A percentile compares a stretch with the other conserved stretches of the same genome.
Evolutionary conservation across 2,888 invertebrate species (phyloP).

Genomic region (Augiades crinisus): DNA sequence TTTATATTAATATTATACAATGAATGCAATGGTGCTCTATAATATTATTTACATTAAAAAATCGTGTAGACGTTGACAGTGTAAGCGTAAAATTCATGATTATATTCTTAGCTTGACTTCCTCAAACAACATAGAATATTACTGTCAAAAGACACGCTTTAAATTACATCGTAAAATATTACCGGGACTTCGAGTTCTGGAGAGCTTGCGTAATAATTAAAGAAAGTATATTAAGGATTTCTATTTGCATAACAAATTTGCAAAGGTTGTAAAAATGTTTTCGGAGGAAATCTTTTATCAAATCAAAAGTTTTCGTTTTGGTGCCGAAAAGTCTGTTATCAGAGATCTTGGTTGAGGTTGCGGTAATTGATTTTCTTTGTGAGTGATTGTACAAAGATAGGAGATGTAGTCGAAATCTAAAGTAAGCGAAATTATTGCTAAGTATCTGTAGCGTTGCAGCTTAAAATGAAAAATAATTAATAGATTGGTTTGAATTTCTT

Average conservation of each 20-base stretch:
- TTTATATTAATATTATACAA: no score
- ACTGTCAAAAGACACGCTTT: conserved; percentile 52
- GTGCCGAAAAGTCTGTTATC: not conserved
- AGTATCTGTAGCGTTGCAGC: no score
- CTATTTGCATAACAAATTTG: no score
- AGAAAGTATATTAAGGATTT: conserved; percentile 72
- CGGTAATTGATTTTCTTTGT: not conserved
- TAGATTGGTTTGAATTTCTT: no score
- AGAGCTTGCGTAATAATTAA: conserved; percentile 68
- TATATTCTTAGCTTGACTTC: conserved; percentile 12
- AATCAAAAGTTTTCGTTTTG: conserved; percentile 40
- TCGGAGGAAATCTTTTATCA: conserved; percentile 57
- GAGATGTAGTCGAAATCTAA: no score
- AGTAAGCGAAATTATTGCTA: no score
- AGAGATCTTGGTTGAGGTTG: conserved; percentile 12
- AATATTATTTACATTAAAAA: no score
- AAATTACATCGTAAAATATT: no score
- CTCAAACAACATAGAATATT: conserved; percentile 43
- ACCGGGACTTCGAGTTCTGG: conserved; percentile 55
- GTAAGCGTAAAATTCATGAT: not conserved
- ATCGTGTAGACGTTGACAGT: no score
- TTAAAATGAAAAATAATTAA: no score
- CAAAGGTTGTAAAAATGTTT: conserved; percentile 53
- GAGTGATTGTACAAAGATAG: not conserved
- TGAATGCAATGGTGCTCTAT: no score